Evolutionary conservation across 1,140 invertebrate species (phyloP), one percentile per base, ranked within the genome.

Genomic region (Palaemon carinicauda): DNA sequence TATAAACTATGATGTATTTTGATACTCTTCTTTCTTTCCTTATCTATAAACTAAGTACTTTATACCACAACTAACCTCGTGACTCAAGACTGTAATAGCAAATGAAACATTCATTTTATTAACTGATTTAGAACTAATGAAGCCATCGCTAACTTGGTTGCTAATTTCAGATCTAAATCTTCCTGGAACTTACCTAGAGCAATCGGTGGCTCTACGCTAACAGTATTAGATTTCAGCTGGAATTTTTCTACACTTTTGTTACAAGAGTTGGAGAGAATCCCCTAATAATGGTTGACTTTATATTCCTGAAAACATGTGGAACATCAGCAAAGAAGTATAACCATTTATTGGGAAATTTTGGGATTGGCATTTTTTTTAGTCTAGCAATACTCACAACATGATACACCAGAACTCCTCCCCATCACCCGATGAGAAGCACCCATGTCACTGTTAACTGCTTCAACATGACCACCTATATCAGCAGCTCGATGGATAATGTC

Each of bases 261-360:
- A 31, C 24, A 54, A 80, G 52, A 7, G 14, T 80, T 50, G 51
- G 41, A 3, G 5, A n/a, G n/a, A n/a, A n/a, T n/a, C 31, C 27
- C 10, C 29, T 79, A 53, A 79, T 33, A 79, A 29, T 41, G 10
- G 75, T 29, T 79, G 75, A 33, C 53, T 21, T 79, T 15, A 79
- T 79, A 51, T 79, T 79, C 21, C 53, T 79, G 51, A 74, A 74
- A 19, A 74, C 3, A 29, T 74, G 73, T 31, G 12, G 73, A 14
- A 74, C 27, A 74, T 74, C 75, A 7, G 51, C 75, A n/a, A 79
- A 79, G 50, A 79, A 79, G 33, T 79, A 78, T n/a, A 79, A 50
- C 41, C 75, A 79, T 24, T 79, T 79, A 15, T 50, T 50, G 53
- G 75, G 75, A n/a, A 29, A 31, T 53, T 79, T 19, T 79, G 75